These are phyloP conservation scores for Epinotia bilunana DNA, from an alignment of 2,888 invertebrate genomes.

Conservation along the genomic window DNA sequence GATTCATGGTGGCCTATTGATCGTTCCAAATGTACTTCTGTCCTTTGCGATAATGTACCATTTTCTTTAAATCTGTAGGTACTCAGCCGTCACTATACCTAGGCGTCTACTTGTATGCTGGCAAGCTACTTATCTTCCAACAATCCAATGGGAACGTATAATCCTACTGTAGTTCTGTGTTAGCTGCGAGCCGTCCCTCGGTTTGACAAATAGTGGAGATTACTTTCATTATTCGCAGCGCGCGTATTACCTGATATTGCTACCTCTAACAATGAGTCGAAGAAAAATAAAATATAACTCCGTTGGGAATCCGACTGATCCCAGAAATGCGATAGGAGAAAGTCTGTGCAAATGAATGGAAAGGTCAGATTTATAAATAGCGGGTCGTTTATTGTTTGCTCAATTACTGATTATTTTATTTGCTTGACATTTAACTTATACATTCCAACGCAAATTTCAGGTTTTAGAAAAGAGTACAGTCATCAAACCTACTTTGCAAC, in stretches of 20 bases:
- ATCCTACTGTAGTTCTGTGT: slow-evolving; percentile 40
- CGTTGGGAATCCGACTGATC: slow-evolving; percentile 30
- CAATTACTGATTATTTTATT: slow-evolving; percentile 18
- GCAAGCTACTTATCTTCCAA: no score
- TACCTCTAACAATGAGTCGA: slow-evolving; percentile 60
- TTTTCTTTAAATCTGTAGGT: no score
- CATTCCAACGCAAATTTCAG: neutral
- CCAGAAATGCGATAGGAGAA: slow-evolving; percentile 38
- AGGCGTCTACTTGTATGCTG: no score
- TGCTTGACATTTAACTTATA: slow-evolving; percentile 16
- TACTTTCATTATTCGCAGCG: slow-evolving; percentile 67
- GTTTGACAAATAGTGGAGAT: slow-evolving; percentile 73
- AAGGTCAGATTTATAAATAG: slow-evolving; percentile 44
- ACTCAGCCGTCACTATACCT: no score
- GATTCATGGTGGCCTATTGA: no score
- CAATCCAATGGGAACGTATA: no score
- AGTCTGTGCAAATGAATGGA: slow-evolving; percentile 40
- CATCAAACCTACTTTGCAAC: neutral
- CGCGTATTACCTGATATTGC: slow-evolving; percentile 64
- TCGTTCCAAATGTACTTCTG: no score
- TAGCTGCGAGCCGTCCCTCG: slow-evolving; percentile 50
- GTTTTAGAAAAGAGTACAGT: neutral
- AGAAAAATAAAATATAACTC: slow-evolving; percentile 51
- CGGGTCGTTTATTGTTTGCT: slow-evolving; percentile 30
- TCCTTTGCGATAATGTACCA: no score